Evolutionary conservation across 2,888 invertebrate genomes (phyloP), one percentile per base, ranked within the genome.

Genomic region (Lacanobia wlatinum): DNA sequence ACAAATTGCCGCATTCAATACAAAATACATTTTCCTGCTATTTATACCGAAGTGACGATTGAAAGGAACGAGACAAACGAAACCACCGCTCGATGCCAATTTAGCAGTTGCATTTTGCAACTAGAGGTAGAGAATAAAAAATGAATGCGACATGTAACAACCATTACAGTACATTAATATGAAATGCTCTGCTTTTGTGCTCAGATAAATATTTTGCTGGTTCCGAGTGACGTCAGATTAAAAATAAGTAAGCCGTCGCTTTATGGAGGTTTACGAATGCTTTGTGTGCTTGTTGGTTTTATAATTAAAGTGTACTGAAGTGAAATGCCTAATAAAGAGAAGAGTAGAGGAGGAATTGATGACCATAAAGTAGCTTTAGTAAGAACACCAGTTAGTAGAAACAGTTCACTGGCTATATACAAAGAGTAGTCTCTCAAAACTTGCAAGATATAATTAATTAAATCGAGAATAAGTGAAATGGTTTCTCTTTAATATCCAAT

Each of bases 21-120:
- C 70, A 73, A 74, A 75, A 77, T 80, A 80, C 56, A 75, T 64
- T 80, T 78, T 67, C 63, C 59, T 66, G 18, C 56, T 68, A 78
- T 82, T 82, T 76, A 76, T 76, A 80, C 78, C 71, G 76, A 68
- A 82, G 78, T 67, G 75, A 58, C 65, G 77, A 76, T 76, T 77
- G 74, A 84, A 78, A 75, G 55, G 55, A 40, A 66, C 66, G 59
- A 83, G 62, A 85, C 83, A 86, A 85, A 83, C 82, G 59, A 86
- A 87, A 80, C 84, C 85, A 62, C 84, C 56, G 77, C 65, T 85
- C 84, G 80, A 85, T 87, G 79, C 59, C 82, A 84, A 84, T 88
- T 84, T 82, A 80, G 79, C 83, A 78, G 75, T 76, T 83, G 79
- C 78, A 80, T 48, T 76, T 78, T 82, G 78, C 83, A 82, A 80